Base-by-base conservation (phyloP, 2,888 invertebrate genomes). In the Temnothorax unifasciatus region DNA sequence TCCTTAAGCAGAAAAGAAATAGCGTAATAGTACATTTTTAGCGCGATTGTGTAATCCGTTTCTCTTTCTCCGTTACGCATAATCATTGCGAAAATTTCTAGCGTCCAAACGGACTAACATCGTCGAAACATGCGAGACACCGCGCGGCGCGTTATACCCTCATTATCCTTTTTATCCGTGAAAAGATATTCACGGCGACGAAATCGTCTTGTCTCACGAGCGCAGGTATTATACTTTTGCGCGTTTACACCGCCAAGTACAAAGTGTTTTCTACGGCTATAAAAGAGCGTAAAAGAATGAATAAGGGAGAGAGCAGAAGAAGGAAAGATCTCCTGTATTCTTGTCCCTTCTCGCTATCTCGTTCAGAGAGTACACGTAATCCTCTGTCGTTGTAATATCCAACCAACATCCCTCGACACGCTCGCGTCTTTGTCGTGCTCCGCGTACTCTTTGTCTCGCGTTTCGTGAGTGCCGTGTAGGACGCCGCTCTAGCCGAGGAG, bases 211-310 rank as follows among this genome's bases (percentile, higher is more conserved):
- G 74, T 69, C 83, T 66, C 83, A 50, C 54, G 69, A 57, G 71
- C 68, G 41, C 74, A 34, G 57, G 66, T 47, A 68, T 29, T 68
- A 47, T 68, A 87, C 84, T 86, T 82, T 85, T 68, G 85, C 84
- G 82, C 89, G 89, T 92, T 92, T 90, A 91, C 90, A 91, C 88
- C 79, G 87, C 86, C 85, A 84, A 84, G 74, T 90, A 91, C 91
- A 92, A 92, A 91, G 89, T 91, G 90, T 92, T 92, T 90, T 90
- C 86, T 82, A 50, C 77, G 50, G 79, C 85, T 82, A 84, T 88
- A 91, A 88, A 84, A 82, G 61, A 83, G 61, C 29, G 71, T 79
- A 66, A 61, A 59, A 74, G 77, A 9, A 79, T 1, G 63, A 50
- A 68, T 11, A 25, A 47, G 34, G 13, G 63, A 18, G 73, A 59